Base-by-base conservation (phyloP, 2,888 invertebrate species). In the Eupithecia abbreviata region DNA sequence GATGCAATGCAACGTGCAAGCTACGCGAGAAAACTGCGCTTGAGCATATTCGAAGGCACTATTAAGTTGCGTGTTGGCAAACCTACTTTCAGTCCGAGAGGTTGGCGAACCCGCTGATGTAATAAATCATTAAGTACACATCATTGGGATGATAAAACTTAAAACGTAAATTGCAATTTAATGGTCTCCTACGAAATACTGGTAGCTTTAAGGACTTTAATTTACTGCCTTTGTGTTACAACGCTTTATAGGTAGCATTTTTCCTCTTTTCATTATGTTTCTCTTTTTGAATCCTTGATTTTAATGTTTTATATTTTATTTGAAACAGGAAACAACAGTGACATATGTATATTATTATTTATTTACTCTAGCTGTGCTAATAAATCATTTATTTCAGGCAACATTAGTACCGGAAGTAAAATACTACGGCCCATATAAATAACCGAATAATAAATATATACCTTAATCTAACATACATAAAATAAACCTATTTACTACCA, bases 121-220 rank as follows among this genome's bases (percentile, higher is more conserved):
- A 90, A 90, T 80, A 87, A 82, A 78, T 85, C 78, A 84, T 84
- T 85, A 83, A 74, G 47, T 79, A 43, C 43, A 77, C 82, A 86
- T 90, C 87, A 90, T 79, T 77, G 80, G 70, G 73, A 81, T 80
- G 81, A 73, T 83, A 79, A 73, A 75, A 80, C 81, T 82, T 80
- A 77, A 69, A 74, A 65, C 43, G 73, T 74, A 83, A 70, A 77
- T 87, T 85, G 83, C 84, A 78, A 76, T 75, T 80, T 82, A 78
- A 82, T 81, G 81, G 77, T 72, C 78, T 80, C 73, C 73, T 79
- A 71, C 74, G 76, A 81, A 78, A 81, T 76, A 79, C 69, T 75
- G 75, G 77, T 78, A 73, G 75, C 74, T 81, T 82, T 79, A 78
- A 58, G 15, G 75, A 71, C 67, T 73, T 71, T 72, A 75, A 77